A percentile compares a stretch with the other conserved stretches of the same genome.
phyloP scores from a whole-genome alignment of 2,797 vertebrate species.

The Mormyrus proboscirostris region DNA sequence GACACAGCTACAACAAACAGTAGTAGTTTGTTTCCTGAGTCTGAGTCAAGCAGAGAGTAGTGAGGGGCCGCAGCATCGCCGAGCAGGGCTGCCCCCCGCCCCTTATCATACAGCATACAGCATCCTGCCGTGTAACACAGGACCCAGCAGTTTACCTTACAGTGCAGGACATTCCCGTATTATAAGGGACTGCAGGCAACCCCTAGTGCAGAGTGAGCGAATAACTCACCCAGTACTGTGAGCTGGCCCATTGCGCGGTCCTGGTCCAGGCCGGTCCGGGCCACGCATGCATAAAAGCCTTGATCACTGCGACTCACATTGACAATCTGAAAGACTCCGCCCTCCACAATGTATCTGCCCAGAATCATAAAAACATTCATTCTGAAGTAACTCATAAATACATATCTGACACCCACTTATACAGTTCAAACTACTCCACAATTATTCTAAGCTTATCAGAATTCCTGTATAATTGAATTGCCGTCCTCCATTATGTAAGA shows the following conservation, averaged over 20 bases:
- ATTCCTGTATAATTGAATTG: not conserved
- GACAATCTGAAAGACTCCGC: constrained; percentile 70
- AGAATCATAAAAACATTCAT: not conserved
- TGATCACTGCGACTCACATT: constrained; percentile 73
- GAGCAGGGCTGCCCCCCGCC: not conserved
- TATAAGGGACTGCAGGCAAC: not conserved
- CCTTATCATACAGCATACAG: not conserved
- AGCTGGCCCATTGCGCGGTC: constrained; percentile 56
- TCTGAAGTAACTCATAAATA: not conserved
- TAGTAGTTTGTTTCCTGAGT: too few species aligned
- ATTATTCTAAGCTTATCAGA: not conserved
- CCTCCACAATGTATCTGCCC: constrained; percentile 71
- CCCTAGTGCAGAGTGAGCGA: not conserved
- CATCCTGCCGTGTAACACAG: not conserved
- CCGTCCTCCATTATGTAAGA: not conserved
- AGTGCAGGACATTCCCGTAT: not conserved
- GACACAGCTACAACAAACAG: not conserved
- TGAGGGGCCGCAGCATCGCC: not conserved
- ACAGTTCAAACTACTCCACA: not conserved
- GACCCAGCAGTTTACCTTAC: not conserved
- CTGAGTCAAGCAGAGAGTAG: not conserved
- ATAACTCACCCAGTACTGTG: constrained; percentile 75
- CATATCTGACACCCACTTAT: not conserved
- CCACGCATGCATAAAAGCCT: constrained; percentile 76
- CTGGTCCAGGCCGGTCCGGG: constrained; percentile 69